A percentile compares a stretch with the other conserved stretches of the same genome.
Evolutionary conservation across 2,113 vertebrate species (phyloP).

Genomic region (Toxotes jaculatrix): DNA sequence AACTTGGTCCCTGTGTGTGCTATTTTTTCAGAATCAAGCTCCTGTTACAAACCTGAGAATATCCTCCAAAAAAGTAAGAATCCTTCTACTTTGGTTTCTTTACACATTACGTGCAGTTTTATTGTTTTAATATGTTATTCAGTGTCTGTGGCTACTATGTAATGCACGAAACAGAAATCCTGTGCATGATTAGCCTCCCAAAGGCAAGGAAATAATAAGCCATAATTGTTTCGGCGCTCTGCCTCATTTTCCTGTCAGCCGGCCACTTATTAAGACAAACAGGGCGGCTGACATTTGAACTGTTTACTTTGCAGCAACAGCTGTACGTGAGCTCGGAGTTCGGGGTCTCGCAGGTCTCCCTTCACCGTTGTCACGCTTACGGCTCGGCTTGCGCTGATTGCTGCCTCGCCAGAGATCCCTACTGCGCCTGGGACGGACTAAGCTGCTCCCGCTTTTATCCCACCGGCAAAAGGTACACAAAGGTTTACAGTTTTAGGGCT

Average conservation of each 20-base stretch:
- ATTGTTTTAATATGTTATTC: conserved; percentile 40
- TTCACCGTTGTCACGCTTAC: conserved; percentile 96
- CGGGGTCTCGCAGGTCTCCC: conserved; percentile 93
- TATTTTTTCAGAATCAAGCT: conserved; percentile 87
- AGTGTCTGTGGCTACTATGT: conserved; percentile 16
- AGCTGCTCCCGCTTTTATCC: conserved; percentile 97
- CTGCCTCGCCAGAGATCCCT: conserved; percentile 96
- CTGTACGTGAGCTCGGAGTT: conserved; percentile 95
- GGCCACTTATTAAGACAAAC: conserved; percentile 74
- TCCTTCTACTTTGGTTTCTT: neutral
- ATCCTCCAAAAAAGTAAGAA: conserved; percentile 96
- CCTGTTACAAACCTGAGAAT: conserved; percentile 96
- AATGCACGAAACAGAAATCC: conserved; percentile 28
- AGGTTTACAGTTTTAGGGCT: neutral
- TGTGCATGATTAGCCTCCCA: conserved; percentile 31
- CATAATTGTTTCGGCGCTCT: conserved; percentile 42
- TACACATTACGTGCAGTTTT: neutral
- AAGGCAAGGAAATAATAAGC: conserved; percentile 54
- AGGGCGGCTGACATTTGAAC: conserved; percentile 72
- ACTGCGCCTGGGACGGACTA: conserved; percentile 98
- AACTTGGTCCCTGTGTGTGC: conserved; percentile 27
- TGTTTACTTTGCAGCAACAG: conserved; percentile 92
- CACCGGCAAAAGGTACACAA: conserved; percentile 92
- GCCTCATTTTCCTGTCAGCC: conserved; percentile 72
- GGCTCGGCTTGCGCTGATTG: conserved; percentile 97